Base-by-base conservation (phyloP, 2,797 vertebrate genomes). In the Lithobates sylvaticus region DNA sequence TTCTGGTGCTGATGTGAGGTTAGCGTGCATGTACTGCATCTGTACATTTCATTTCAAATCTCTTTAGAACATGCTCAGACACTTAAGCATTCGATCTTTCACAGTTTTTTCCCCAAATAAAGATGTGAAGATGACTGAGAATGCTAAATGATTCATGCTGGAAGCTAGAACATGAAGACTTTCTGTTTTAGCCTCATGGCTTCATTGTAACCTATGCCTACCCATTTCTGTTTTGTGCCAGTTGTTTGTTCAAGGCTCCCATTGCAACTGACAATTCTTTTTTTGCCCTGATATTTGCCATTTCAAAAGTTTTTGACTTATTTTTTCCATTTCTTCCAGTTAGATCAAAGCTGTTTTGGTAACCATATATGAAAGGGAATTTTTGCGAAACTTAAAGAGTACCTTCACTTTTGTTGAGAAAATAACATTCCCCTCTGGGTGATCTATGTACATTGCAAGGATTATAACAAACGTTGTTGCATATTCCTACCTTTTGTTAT, bases 31-130 rank as follows among this genome's bases (percentile, higher is more conserved):
- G 26, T 23, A 61, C 34, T 81, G 71, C 42, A 64, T 71, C n/a
- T 70, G 64, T 76, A 13, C 26, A 65, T 70, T 86, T 26, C 13
- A 76, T 81, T 81, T 69, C 9, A 65, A 34, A 77, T 44, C 27
- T 77, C 16, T 27, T 73, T 10, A 76, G 73, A 86, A 76, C 32
- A 82, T 76, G 50, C 18, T 71, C n/a, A n/a, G n/a, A 44, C 65
- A 68, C 71, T 68, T 69, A 68, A 69, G 54, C 15, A 44, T 54
- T 65, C 71, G 58, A 61, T 81, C 78, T 70, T 18, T 54, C 23
- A 68, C n/a, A 50, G 15, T 54, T 1, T 8, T 29, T 42, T n/a
- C n/a, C 65, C 16, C 67, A 67, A 75, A 68, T 10, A 79, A 36
- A 34, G 3, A 32, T 39, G 6, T 54, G 50, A 54, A 54, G 15